These are phyloP conservation scores for Pygmarrhopalites habei DNA, from an alignment of 1,140 invertebrate genomes.

Conservation along the genomic window DNA sequence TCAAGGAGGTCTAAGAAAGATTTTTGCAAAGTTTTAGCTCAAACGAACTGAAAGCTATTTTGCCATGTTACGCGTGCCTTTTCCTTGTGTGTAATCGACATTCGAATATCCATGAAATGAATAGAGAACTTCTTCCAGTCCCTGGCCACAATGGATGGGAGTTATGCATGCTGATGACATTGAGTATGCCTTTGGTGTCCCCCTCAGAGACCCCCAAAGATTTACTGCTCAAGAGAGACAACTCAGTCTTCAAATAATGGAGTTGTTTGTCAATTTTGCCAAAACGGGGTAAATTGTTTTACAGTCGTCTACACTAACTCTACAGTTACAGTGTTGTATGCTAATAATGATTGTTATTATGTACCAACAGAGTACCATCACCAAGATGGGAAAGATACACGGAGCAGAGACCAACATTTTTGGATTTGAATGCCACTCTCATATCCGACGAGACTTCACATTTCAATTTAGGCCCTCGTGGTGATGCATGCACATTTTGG, in stretches of 20 bases:
- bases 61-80: too few relatives aligned
- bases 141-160: constrained; percentile 96
- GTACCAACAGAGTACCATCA: constrained; percentile 16
- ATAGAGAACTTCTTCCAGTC: constrained; percentile 75
- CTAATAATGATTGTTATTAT: not conserved
- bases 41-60: too few relatives aligned
- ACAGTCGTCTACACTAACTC: not conserved
- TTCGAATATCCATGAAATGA: not conserved
- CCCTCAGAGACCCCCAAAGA: constrained; percentile 65
- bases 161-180: constrained; percentile 95
- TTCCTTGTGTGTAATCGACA: too few relatives aligned
- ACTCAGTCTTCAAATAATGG: constrained; percentile 74
- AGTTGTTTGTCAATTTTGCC: constrained; percentile 76
- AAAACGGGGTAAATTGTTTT: constrained; percentile 63
- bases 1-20: too few relatives aligned
- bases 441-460: constrained; percentile 53
- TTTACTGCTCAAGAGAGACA: constrained; percentile 75
- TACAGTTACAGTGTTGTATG: not conserved
- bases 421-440: constrained; percentile 65
- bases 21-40: too few relatives aligned
- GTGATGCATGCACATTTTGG: constrained; percentile 87
- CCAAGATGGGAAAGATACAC: constrained; percentile 81
- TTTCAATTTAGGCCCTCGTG: constrained; percentile 64
- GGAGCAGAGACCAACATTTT: constrained; percentile 74
- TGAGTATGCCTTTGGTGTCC: constrained; percentile 89